A percentile compares a stretch with the other conserved stretches of the same genome.
These are phyloP conservation scores for Psittacula cyanocephala DNA, from an alignment of 2,113 vertebrate species.

Conservation along the genomic window DNA sequence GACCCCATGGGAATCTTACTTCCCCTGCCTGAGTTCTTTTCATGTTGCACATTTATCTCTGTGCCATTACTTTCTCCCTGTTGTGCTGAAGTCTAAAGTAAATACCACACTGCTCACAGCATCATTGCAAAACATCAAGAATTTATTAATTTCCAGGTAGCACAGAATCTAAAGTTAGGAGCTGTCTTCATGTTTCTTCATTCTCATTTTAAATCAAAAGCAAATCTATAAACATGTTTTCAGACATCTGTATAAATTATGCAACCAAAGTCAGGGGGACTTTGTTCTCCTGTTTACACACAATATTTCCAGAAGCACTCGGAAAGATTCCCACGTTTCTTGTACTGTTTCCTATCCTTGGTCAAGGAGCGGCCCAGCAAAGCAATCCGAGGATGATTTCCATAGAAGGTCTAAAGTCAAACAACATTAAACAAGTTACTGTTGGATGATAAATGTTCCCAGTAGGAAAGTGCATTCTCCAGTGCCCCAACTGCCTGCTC, in stretches of 20 bases:
- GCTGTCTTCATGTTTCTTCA: neutral
- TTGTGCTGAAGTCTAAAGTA: neutral
- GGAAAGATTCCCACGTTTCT: slow-evolving; percentile 59
- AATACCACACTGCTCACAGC: neutral
- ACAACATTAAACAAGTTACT: neutral
- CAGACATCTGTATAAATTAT: slow-evolving; percentile 39
- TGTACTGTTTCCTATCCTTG: slow-evolving; percentile 61
- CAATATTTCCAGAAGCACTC: slow-evolving; percentile 84
- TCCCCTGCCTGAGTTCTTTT: neutral
- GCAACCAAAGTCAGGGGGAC: neutral
- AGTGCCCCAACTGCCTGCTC: neutral
- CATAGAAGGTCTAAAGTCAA: slow-evolving; percentile 41
- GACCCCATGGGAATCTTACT: neutral
- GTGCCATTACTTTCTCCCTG: neutral
- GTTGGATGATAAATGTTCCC: neutral
- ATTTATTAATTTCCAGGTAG: slow-evolving; percentile 67
- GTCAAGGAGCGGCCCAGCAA: slow-evolving; percentile 57
- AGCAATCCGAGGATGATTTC: slow-evolving; percentile 37
- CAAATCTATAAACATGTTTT: neutral
- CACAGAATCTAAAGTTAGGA: neutral
- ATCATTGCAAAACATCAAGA: slow-evolving; percentile 65
- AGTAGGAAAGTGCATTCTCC: rapidly evolving
- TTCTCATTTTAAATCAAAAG: slow-evolving; percentile 6
- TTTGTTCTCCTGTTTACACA: slow-evolving; percentile 44
- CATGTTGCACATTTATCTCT: neutral